phyloP scores from a whole-genome alignment of 2,113 vertebrate species.

The Melanotaenia duboulayi region DNA sequence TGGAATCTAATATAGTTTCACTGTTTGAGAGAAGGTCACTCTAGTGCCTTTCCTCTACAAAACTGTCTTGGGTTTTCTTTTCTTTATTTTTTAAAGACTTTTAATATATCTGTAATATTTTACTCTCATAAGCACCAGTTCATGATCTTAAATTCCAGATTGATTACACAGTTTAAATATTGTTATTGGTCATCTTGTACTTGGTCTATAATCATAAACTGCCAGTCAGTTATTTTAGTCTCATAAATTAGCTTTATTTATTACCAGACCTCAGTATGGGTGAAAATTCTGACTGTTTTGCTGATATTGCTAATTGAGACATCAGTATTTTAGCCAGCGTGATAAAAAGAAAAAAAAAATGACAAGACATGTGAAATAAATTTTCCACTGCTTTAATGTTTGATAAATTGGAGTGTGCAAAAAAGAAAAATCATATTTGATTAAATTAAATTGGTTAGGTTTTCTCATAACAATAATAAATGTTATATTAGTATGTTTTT shows the following conservation, averaged over 20 bases:
- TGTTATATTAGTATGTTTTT: background rate
- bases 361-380: no score
- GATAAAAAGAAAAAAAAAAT: no score
- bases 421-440: background rate
- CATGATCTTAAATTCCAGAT: conserved; percentile 1
- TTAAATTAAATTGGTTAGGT: background rate
- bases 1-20: conserved; percentile 4
- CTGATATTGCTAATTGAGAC: background rate
- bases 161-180: conserved; percentile 3
- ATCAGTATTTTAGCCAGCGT: background rate
- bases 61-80: conserved; percentile 28
- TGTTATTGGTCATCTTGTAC: conserved; percentile 1
- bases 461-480: background rate
- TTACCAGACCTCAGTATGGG: conserved; percentile 22
- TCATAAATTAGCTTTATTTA: background rate
- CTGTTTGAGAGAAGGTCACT: conserved; percentile 54
- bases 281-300: background rate
- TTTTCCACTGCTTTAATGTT: no score
- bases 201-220: background rate
- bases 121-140: background rate
- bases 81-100: conserved; percentile 9
- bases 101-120: conserved; percentile 21
- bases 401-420: no score
- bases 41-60: conserved; percentile 74
- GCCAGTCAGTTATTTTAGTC: background rate